Percentiles rank a stretch among this genome's conserved stretches.
Evolutionary conservation across 2,888 invertebrate species (phyloP).

Genomic region (Eustalomyia histrio): DNA sequence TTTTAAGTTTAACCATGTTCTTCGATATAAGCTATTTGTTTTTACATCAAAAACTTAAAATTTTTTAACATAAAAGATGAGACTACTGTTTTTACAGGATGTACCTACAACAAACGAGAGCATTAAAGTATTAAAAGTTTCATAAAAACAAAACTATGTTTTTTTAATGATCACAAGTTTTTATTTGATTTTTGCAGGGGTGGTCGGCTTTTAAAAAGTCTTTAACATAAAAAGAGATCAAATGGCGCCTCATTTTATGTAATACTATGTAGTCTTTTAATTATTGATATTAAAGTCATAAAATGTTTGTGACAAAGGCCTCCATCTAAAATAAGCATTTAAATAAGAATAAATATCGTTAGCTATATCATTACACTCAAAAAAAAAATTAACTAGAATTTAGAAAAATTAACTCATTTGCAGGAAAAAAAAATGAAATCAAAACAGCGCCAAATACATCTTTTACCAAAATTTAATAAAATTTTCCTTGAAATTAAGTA

Average conservation of each 20-base stretch:
- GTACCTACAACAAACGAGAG: not conserved
- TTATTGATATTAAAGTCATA: not conserved
- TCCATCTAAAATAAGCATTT: not conserved
- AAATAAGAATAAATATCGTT: not conserved
- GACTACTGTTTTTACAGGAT: not conserved
- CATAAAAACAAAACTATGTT: not conserved
- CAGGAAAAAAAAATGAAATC: too few species aligned
- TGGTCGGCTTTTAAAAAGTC: not conserved
- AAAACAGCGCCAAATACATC: too few species aligned
- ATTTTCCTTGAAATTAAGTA: too few species aligned
- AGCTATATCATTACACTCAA: too few species aligned
- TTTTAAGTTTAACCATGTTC: slow-evolving; percentile 20
- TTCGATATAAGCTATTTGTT: slow-evolving; percentile 46
- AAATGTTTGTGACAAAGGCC: not conserved
- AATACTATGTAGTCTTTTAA: not conserved
- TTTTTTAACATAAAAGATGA: slow-evolving; percentile 22
- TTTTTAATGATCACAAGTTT: not conserved
- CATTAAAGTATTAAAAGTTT: not conserved
- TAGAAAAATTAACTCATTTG: too few species aligned
- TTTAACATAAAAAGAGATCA: not conserved
- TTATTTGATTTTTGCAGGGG: not conserved
- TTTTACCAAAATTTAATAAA: too few species aligned
- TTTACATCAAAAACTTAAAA: slow-evolving; percentile 46
- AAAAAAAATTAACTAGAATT: too few species aligned
- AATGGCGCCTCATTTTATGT: not conserved